These are phyloP conservation scores for Greenwoodochromis staneri DNA, from an alignment of 2,113 vertebrate species.

Conservation along the genomic window DNA sequence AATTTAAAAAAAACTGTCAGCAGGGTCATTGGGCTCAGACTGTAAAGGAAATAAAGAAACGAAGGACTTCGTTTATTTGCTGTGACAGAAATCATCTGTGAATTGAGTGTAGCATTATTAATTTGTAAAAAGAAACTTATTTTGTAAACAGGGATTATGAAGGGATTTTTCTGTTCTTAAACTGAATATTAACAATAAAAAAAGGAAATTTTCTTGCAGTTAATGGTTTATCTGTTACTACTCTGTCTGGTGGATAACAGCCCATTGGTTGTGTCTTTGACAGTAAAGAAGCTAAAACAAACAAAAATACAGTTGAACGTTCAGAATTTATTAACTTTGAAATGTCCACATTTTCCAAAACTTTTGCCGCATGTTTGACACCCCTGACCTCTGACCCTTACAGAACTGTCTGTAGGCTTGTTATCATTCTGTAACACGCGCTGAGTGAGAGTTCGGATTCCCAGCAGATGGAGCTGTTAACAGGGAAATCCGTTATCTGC, in stretches of 20 bases:
- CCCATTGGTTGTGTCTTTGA: neutral
- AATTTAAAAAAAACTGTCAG: neutral
- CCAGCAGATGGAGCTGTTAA: neutral
- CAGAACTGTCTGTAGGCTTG: neutral
- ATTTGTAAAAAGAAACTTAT: neutral
- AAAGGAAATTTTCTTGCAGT: neutral
- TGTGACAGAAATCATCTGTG: neutral
- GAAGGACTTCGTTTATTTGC: neutral
- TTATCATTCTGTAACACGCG: neutral
- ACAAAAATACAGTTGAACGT: neutral
- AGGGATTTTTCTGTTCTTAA: neutral
- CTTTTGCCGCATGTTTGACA: rapidly evolving
- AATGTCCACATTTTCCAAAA: neutral
- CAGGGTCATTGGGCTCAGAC: neutral
- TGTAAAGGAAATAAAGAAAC: neutral
- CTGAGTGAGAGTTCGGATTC: neutral
- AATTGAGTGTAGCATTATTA: neutral
- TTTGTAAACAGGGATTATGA: neutral
- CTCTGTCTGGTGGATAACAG: neutral
- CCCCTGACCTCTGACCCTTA: neutral
- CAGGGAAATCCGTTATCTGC: neutral
- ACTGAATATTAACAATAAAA: neutral
- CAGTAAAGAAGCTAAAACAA: neutral
- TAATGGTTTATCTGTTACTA: neutral
- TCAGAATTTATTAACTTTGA: neutral